These are phyloP conservation scores for Hirtodrosophila duncani DNA, from an alignment of 2,888 invertebrate species.

Conservation along the genomic window DNA sequence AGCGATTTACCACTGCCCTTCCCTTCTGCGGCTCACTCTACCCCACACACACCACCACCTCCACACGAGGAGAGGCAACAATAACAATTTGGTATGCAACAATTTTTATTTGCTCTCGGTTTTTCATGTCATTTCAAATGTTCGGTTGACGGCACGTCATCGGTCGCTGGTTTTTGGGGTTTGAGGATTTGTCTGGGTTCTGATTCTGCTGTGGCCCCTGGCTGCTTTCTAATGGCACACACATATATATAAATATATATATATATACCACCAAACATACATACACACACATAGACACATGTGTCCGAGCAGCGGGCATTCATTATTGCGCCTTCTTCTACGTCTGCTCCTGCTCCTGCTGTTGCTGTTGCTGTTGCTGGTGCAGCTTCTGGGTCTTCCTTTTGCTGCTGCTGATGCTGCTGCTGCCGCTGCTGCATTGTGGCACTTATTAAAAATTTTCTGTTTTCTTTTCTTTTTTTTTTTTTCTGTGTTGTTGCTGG, in stretches of 20 bases:
- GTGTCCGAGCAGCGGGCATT: slow-evolving; percentile 35
- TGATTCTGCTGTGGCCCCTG: too few species aligned
- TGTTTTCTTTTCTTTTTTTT: slow-evolving; percentile 38
- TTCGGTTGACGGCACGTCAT: background rate
- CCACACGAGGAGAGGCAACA: too few species aligned
- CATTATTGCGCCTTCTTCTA: slow-evolving; percentile 49
- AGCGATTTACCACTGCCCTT: too few species aligned
- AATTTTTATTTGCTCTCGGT: too few species aligned
- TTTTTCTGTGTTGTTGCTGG: slow-evolving; percentile 1
- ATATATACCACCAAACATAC: slow-evolving; percentile 10
- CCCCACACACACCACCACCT: too few species aligned
- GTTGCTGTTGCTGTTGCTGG: background rate
- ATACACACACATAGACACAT: slow-evolving; percentile 12
- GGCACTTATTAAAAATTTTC: slow-evolving; percentile 70
- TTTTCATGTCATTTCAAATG: slow-evolving; percentile 2
- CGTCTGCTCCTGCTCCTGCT: too few species aligned
- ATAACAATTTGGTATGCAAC: too few species aligned
- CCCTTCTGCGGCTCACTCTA: too few species aligned
- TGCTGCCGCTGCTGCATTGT: slow-evolving; percentile 52
- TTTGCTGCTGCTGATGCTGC: slow-evolving; percentile 11
- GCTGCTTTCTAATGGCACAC: slow-evolving; percentile 31
- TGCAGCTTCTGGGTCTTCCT: background rate
- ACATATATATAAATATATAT: slow-evolving; percentile 1
- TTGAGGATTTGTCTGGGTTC: slow-evolving; percentile 29
- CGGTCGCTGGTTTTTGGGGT: slow-evolving; percentile 1